Conservation (phyloP, 2,113 vertebrate species). For the Corythornis vintsioides region DNA sequence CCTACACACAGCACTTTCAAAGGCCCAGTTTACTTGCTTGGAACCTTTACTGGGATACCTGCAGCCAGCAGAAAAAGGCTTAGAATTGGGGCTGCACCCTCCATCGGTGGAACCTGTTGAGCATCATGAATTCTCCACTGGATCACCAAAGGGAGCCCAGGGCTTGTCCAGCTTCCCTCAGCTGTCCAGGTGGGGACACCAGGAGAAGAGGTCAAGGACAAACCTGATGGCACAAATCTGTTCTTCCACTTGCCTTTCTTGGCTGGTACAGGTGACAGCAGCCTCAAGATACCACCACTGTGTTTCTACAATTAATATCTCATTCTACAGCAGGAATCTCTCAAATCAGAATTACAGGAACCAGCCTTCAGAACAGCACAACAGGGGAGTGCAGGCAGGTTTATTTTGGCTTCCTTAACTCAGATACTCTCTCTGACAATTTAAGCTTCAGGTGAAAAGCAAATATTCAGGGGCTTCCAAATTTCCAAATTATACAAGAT, state of each 20-base stretch:
- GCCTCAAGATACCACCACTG: not conserved
- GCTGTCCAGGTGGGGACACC: not conserved
- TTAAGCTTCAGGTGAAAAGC: conserved; percentile 27
- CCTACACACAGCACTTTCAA: rapidly evolving
- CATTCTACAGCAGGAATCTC: not conserved
- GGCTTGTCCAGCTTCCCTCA: not conserved
- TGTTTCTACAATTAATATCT: not conserved
- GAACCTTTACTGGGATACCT: not conserved
- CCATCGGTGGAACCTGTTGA: rapidly evolving
- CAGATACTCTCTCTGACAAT: rapidly evolving
- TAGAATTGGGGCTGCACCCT: not conserved
- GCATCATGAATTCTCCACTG: not conserved
- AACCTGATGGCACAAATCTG: not conserved
- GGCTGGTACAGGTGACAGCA: not conserved
- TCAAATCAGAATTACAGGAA: not conserved
- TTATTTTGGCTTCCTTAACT: conserved; percentile 14
- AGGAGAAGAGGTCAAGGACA: not conserved
- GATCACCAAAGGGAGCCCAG: not conserved
- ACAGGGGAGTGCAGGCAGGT: not conserved
- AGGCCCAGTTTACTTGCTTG: not conserved
- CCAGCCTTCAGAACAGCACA: not conserved
- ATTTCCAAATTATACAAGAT: not conserved
- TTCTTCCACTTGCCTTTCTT: not conserved
- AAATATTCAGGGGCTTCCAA: conserved; percentile 32
- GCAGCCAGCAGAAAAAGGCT: not conserved